Evolutionary conservation across 2,113 vertebrate species (phyloP).

Genomic region (Prinia subflava): DNA sequence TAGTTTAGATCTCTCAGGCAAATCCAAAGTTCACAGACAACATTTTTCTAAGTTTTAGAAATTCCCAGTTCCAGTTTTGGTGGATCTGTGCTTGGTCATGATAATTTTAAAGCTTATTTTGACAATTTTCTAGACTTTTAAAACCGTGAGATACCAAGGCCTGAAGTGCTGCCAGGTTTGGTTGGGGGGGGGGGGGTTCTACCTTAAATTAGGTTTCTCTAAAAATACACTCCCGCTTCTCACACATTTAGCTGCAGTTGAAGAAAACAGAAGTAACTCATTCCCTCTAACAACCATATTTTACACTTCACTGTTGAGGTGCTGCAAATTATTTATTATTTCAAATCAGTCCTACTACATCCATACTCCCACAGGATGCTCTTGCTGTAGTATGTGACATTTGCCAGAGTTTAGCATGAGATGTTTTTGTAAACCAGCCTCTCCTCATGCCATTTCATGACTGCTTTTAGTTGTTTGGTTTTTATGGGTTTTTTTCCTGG

Average conservation of each 20-base stretch:
- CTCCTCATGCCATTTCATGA: background rate
- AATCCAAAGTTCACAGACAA: background rate
- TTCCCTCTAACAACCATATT: background rate
- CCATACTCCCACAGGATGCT: background rate
- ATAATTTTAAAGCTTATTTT: background rate
- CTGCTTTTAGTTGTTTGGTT: background rate
- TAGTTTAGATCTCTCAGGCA: background rate
- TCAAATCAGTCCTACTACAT: background rate
- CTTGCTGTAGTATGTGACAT: background rate
- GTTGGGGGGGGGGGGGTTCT: too few relatives aligned
- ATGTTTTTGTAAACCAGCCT: conserved; percentile 6
- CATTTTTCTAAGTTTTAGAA: background rate
- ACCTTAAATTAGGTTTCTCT: background rate
- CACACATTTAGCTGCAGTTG: background rate
- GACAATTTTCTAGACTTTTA: background rate
- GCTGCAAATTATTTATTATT: background rate
- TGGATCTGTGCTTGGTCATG: background rate
- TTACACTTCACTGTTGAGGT: background rate
- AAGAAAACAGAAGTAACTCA: background rate
- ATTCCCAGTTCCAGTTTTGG: background rate
- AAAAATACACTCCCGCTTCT: background rate
- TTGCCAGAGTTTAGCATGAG: conserved; percentile 10
- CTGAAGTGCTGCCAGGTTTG: background rate
- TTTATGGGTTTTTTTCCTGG: background rate
- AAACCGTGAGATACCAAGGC: background rate